Percentiles rank a stretch among this genome's conserved stretches.
Conservation (phyloP, 2,113 vertebrate genomes). For the Mormyrus lacerda region DNA sequence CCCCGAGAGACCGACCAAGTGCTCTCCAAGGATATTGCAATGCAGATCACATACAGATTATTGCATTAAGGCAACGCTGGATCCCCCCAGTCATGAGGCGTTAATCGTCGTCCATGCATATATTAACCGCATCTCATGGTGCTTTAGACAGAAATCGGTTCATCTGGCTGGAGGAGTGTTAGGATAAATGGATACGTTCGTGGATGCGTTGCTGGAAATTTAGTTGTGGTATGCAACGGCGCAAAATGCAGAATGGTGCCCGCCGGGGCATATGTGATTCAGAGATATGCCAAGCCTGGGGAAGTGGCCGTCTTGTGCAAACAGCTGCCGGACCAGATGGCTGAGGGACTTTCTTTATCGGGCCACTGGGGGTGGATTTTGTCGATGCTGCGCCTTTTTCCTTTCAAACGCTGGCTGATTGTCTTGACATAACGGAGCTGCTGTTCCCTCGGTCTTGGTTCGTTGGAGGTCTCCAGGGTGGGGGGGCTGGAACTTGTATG, state of each 20-base stretch:
- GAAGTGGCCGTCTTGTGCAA: conserved; percentile 6
- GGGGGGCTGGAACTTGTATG: not conserved
- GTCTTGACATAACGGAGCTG: conserved; percentile 6
- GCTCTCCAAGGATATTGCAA: conserved; percentile 43
- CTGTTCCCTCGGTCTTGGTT: not conserved
- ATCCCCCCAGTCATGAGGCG: not conserved
- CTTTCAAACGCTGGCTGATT: not conserved
- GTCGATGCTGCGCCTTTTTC: not conserved
- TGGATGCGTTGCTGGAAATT: not conserved
- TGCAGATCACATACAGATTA: conserved; percentile 48
- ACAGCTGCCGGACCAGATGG: conserved; percentile 43
- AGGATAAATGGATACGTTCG: not conserved
- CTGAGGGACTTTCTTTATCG: conserved; percentile 16
- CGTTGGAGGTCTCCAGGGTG: not conserved
- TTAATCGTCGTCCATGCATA: not conserved
- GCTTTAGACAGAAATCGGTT: not conserved
- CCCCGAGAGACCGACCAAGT: not conserved
- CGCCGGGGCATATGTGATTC: not conserved
- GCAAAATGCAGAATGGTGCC: not conserved
- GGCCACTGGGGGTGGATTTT: conserved; percentile 1
- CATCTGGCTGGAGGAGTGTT: not conserved
- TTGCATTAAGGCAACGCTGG: conserved; percentile 10
- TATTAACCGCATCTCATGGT: not conserved
- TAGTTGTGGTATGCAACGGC: not conserved
- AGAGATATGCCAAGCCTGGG: not conserved